Evolutionary conservation across 2,113 vertebrate genomes (phyloP), one percentile per base, ranked within the genome.

Genomic region (Columba janthina): DNA sequence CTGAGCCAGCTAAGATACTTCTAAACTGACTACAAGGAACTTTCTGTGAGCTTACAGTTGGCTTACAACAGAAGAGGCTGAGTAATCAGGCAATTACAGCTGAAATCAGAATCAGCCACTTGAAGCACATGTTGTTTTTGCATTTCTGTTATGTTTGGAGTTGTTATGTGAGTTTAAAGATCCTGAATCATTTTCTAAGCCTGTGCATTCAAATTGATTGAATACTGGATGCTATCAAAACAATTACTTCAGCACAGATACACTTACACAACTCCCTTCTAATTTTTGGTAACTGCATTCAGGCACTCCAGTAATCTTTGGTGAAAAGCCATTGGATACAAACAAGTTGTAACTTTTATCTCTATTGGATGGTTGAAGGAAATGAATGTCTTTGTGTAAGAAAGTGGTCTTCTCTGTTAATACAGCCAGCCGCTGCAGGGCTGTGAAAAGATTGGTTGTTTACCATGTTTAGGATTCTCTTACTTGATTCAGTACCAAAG

Each of bases 241-340:
- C 95, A 95, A 93, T 96, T 97, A 96, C 95, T 97, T 97, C 95
- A 96, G 88, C 92, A 85, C 71, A 91, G 95, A 95, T 93, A 94
- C 38, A 40, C 89, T 96, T 82, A 89, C 77, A 80, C 85, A 96
- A 88, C 90, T 95, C 82, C 91, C 61, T 93, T 80, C 60, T 95
- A 79, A 72, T 86, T 94, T 96, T 96, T 83, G 65, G 64, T 95
- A 57, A 85, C 67, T 85, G 65, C 56, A 1, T 78, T 88, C 0
- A 34, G 62, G 78, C 69, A 44, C 70, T 93, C 73, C 51, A 89
- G 77, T 93, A 65, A 85, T 85, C 86, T 72, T 92, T 91, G 93
- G 70, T 96, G 94, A 79, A 87, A 90, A 95, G 86, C 91, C 87
- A 72, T 67, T 85, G 87, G 84, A 40, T 87, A 84, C 66, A 92